phyloP scores from a whole-genome alignment of 2,797 vertebrate species.

The Crenuchus spilurus region DNA sequence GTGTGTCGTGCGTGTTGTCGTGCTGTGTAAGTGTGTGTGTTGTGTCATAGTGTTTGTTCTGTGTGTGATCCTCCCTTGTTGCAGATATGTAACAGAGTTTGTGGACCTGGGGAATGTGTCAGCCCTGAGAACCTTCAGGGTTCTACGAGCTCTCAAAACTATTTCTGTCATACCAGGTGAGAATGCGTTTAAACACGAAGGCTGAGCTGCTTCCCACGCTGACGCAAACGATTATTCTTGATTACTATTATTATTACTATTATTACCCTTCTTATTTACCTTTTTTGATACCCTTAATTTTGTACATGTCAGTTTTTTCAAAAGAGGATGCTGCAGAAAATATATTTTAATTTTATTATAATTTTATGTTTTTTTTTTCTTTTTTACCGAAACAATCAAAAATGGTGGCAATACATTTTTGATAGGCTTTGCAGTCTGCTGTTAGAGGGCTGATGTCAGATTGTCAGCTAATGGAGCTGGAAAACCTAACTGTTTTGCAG shows the following conservation, averaged over 20 bases:
- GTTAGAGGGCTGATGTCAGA: constrained; percentile 53
- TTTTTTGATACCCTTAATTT: constrained; percentile 52
- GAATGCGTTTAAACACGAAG: constrained; percentile 86
- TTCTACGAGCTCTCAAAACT: constrained; percentile 99
- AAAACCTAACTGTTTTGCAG: neutral
- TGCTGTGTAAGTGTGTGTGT: constrained; percentile 86
- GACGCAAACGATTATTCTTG: constrained; percentile 48
- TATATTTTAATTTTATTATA: constrained; percentile 34
- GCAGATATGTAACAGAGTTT: constrained; percentile 99
- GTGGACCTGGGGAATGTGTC: constrained; percentile 99
- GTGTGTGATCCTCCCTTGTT: constrained; percentile 97
- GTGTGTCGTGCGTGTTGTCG: constrained; percentile 76
- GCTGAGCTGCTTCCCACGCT: constrained; percentile 72
- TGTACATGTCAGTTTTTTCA: constrained; percentile 35
- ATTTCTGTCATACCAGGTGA: constrained; percentile 99
- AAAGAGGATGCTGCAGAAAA: constrained; percentile 59
- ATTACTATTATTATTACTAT: constrained; percentile 61
- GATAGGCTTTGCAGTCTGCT: constrained; percentile 90
- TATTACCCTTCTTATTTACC: constrained; percentile 37
- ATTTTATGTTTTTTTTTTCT: constrained; percentile 48
- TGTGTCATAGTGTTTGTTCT: constrained; percentile 96
- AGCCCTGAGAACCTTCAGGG: constrained; percentile 99
- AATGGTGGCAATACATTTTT: constrained; percentile 81
- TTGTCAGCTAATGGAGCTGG: neutral
- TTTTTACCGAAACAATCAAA: constrained; percentile 71